Percentiles rank a stretch among this genome's conserved stretches.
These are phyloP conservation scores for Montipora cactus DNA, from an alignment of 64 coral and sea anemone genomes.

Conservation along the genomic window DNA sequence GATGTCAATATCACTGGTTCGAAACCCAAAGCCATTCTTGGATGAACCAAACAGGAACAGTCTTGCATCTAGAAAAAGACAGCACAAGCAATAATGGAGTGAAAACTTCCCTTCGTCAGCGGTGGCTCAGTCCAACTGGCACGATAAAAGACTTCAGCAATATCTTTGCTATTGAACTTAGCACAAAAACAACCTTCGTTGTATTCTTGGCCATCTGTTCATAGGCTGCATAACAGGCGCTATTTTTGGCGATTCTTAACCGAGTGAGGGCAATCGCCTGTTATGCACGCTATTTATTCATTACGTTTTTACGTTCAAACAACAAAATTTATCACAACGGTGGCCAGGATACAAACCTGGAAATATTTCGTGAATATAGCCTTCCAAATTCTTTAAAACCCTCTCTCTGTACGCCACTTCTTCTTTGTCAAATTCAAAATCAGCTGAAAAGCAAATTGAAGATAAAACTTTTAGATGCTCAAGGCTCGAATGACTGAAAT, in stretches of 20 bases:
- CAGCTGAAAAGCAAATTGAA: conserved; percentile 32
- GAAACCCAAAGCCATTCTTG: conserved; percentile 92
- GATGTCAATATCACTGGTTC: conserved; percentile 90
- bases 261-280: too few species aligned
- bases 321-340: neutral
- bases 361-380: conserved; percentile 56
- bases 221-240: too few species aligned
- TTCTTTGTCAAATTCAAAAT: conserved; percentile 60
- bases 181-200: too few species aligned
- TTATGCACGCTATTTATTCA: too few species aligned
- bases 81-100: neutral
- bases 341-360: conserved; percentile 32
- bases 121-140: too few species aligned
- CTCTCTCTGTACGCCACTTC: conserved; percentile 51
- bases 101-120: too few species aligned
- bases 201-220: too few species aligned
- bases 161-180: too few species aligned
- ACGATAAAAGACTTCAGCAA: too few species aligned
- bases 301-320: neutral
- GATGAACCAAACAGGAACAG: conserved; percentile 94
- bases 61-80: conserved; percentile 62
- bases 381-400: conserved; percentile 51
- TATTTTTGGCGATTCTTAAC: too few species aligned
- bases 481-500: too few species aligned
- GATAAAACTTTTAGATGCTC: neutral